These are phyloP conservation scores for Bombus sibiricus DNA, from an alignment of 1,140 invertebrate species.

Conservation along the genomic window DNA sequence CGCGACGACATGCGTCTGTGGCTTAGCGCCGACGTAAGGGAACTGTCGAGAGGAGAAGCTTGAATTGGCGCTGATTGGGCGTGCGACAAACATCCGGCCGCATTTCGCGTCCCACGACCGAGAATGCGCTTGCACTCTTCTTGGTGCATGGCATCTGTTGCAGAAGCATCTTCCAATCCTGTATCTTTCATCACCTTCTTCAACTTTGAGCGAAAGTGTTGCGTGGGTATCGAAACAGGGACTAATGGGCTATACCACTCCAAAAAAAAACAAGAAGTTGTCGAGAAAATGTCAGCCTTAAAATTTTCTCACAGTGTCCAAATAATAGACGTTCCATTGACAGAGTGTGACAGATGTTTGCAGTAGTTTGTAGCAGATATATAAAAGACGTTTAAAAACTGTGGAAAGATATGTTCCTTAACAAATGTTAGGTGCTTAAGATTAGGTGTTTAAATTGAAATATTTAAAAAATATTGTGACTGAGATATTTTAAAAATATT, in stretches of 20 bases:
- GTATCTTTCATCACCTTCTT: background rate
- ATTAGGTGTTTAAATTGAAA: no score
- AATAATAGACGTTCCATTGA: no score
- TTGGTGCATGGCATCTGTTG: background rate
- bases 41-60: constrained; percentile 45
- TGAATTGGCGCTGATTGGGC: constrained; percentile 76
- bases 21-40: constrained; percentile 59
- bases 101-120: constrained; percentile 65
- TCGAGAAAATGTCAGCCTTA: no score
- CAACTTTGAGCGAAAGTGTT: no score
- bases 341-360: background rate
- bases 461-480: no score
- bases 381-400: background rate
- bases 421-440: no score
- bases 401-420: background rate
- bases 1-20: constrained; percentile 37
- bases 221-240: no score
- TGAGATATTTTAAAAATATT: no score
- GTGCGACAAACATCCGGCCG: constrained; percentile 74
- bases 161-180: background rate
- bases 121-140: constrained; percentile 45
- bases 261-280: no score
- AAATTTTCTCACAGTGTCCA: no score
- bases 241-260: no score
- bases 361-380: background rate